phyloP scores from a whole-genome alignment of 1,140 invertebrate species.

The Tigriopus japonicus region DNA sequence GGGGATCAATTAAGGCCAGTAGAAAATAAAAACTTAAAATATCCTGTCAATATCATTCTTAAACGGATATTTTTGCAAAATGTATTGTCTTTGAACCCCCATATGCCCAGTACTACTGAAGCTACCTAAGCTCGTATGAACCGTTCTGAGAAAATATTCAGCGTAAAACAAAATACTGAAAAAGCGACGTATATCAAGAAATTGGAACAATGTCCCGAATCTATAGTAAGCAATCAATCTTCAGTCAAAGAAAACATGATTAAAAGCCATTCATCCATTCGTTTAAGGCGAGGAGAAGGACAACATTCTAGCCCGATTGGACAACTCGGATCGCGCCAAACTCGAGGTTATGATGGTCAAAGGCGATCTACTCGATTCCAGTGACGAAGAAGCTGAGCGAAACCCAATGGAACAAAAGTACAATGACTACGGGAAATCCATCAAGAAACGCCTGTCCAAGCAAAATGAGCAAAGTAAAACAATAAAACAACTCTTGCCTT shows the following conservation, averaged over 20 bases:
- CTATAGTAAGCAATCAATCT: too few species aligned
- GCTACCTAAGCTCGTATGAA: too few species aligned
- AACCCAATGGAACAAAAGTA: not conserved
- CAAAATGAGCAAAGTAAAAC: not conserved
- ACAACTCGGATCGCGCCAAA: not conserved
- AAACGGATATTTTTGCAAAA: too few species aligned
- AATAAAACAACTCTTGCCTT: too few species aligned
- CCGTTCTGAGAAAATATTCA: not conserved
- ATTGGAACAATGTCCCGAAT: too few species aligned
- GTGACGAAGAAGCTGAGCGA: slow-evolving; percentile 1
- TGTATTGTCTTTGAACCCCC: too few species aligned
- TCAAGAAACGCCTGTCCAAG: not conserved
- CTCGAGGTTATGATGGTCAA: not conserved
- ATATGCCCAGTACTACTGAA: too few species aligned
- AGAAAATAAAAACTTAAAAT: too few species aligned
- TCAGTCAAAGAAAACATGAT: too few species aligned
- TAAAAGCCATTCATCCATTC: too few species aligned
- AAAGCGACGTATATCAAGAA: not conserved
- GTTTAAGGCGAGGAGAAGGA: not conserved
- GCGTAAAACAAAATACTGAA: not conserved
- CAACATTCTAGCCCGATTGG: not conserved
- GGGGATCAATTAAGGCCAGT: too few species aligned
- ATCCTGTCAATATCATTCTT: too few species aligned
- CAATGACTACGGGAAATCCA: slow-evolving; percentile 2
- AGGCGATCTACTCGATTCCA: not conserved